Evolutionary conservation across 2,797 vertebrate species (phyloP), one percentile per base, ranked within the genome.

Genomic region (Gymnocypris eckloni): DNA sequence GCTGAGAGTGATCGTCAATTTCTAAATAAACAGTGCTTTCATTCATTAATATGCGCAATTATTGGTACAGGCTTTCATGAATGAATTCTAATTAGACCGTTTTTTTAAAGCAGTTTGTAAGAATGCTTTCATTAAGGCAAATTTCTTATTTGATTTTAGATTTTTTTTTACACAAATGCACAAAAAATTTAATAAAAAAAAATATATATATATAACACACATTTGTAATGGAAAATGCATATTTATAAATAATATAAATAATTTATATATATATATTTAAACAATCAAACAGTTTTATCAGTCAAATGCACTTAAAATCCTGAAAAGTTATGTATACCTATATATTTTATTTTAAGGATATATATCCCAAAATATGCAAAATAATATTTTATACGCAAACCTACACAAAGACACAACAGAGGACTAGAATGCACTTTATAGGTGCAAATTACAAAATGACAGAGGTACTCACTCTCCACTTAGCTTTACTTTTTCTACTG

Each of bases 401-500:
- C 25, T 22, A 52, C 28, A 77, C 82, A 84, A 67, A 77, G 28
- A 41, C 33, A 15, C 64, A 77, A 70, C 50, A 45, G 56, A 76
- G 52, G 8, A 59, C 67, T 45, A 20, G 9, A 72, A 56, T 15
- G 2, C 66, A 70, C 45, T 81, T 81, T 20, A 59, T 48, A 79
- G 2, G 59, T 86, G 78, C 69, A 81, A 86, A 86, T 75, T 66
- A 41, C 70, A 64, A 83, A 79, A 79, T 33, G 50, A 80, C 81
- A 54, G 70, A 59, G 76, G 37, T 81, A 73, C 59, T 41, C 71
- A 86, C 43, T 77, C 76, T 28, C 79, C 84, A 88, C 89, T 89
- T 77, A 82, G 87, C 15, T 88, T 89, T 92, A 52, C 86, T 85
- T 87, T 78, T 80, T 87, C 91, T 80, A 91, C 89, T 93, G 92